Base-by-base conservation (phyloP, 1,140 invertebrate species). In the Sarcophaga peregrina region DNA sequence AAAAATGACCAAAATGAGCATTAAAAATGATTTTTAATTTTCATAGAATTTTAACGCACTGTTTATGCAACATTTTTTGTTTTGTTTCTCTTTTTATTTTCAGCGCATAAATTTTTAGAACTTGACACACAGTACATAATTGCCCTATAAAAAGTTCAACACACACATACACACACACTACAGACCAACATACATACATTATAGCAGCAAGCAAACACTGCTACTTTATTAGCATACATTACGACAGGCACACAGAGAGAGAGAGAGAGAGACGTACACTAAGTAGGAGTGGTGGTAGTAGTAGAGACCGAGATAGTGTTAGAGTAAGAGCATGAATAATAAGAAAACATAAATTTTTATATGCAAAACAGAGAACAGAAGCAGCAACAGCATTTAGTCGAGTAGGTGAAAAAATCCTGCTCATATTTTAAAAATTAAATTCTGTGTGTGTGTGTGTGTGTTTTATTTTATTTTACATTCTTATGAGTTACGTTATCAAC, bases 161-260 rank as follows among this genome's bases (percentile, higher is more conserved):
- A n/a, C n/a, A n/a, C n/a, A 48, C 15, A 76, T 11, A n/a, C 5
- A 47, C 11, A 58, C 54, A n/a, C 3, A 58, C 8, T 4, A 58
- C 25, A 37, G 4, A 37, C 25, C 4, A 58, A 58, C 54, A 13
- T 13, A n/a, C 13, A 5, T 15, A 15, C 10, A 58, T 8, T 58
- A 58, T n/a, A 75, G 9, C 25, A 74, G 11, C 68, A 72, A 72
- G 9, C 9, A 48, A 76, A 25, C 3, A 78, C 50, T 50, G n/a
- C 48, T 25, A 78, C 75, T 50, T 78, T 78, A 78, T 78, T 78
- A 78, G 75, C 75, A 78, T 78, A 78, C 50, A 37, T 78, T 78
- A 78, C 75, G n/a, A 68, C 2, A 20, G 46, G 45, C 47, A 76
- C 13, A 76, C 11, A 58, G 13, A 58, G 54, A 58, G n/a, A 58